phyloP scores from a whole-genome alignment of 2,113 vertebrate genomes.

The Anarrhichthys ocellatus region DNA sequence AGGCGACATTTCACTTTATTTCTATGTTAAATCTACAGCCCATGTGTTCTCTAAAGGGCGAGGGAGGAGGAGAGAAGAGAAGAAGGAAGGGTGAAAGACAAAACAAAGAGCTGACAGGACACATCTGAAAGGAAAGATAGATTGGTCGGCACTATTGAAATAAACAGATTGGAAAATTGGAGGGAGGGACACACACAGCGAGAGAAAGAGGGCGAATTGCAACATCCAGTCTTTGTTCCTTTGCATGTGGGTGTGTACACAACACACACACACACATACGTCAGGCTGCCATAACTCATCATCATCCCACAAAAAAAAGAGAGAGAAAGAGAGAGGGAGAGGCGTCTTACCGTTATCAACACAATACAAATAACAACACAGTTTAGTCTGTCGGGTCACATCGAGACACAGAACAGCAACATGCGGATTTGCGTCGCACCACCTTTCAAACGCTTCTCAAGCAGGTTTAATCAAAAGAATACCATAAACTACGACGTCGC shows the following conservation, averaged over 20 bases:
- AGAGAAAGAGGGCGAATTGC: slow-evolving; percentile 23
- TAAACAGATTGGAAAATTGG: slow-evolving; percentile 59
- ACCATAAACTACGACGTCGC: background rate
- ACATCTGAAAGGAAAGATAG: slow-evolving; percentile 38
- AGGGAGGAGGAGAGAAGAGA: slow-evolving; percentile 27
- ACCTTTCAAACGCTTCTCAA: background rate
- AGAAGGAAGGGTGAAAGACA: background rate
- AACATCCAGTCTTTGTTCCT: slow-evolving; percentile 64
- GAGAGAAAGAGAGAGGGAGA: background rate
- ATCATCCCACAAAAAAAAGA: slow-evolving; percentile 38
- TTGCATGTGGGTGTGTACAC: slow-evolving; percentile 52
- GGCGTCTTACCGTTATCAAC: slow-evolving; percentile 55
- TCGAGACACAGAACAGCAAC: slow-evolving; percentile 1
- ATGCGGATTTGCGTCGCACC: slow-evolving; percentile 5
- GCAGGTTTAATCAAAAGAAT: slow-evolving; percentile 14
- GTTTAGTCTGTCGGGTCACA: slow-evolving; percentile 55
- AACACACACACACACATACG: slow-evolving; percentile 38
- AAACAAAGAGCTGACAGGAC: slow-evolving; percentile 40
- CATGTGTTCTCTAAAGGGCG: slow-evolving; percentile 19
- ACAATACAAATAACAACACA: slow-evolving; percentile 52
- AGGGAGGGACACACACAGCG: slow-evolving; percentile 48
- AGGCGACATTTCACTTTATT: background rate
- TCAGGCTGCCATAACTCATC: slow-evolving; percentile 74
- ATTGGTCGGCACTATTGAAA: slow-evolving; percentile 53
- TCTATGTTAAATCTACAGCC: slow-evolving; percentile 11